phyloP scores from a whole-genome alignment of 1,140 invertebrate species.

The Danaus melanippus region DNA sequence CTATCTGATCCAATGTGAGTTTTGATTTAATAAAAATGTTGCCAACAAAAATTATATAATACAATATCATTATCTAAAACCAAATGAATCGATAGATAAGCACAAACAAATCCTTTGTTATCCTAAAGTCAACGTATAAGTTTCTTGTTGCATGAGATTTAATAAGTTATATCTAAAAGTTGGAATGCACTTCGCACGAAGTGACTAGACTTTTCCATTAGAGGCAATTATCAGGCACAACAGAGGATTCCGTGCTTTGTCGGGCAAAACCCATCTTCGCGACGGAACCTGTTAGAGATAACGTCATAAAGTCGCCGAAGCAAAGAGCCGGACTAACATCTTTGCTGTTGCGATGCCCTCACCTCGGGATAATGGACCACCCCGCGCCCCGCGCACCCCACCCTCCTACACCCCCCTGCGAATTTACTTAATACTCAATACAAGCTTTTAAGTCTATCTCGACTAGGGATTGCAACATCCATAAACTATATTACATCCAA shows the following conservation, averaged over 20 bases:
- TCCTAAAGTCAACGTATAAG: constrained; percentile 21
- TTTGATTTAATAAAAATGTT: too few relatives aligned
- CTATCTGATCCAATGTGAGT: too few relatives aligned
- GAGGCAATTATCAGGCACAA: constrained; percentile 66
- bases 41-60: too few relatives aligned
- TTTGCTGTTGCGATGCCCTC: constrained; percentile 56
- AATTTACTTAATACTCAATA: constrained; percentile 26
- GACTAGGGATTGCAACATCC: neutral
- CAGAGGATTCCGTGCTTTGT: constrained; percentile 52
- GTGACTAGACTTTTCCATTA: constrained; percentile 71
- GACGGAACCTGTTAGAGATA: constrained; percentile 67
- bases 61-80: too few relatives aligned
- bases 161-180: constrained; percentile 66
- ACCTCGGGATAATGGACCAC: constrained; percentile 57
- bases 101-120: constrained; percentile 8
- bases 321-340: constrained; percentile 61
- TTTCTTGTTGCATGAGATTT: constrained; percentile 46
- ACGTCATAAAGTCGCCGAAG: constrained; percentile 66
- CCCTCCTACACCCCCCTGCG: constrained; percentile 11
- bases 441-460: constrained; percentile 8
- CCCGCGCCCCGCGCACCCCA: constrained; percentile 17
- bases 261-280: constrained; percentile 44
- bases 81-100: too few relatives aligned
- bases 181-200: constrained; percentile 62
- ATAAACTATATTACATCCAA: neutral